These are phyloP conservation scores for Mus caroli DNA, from an alignment of 2,797 vertebrate species.

Conservation along the genomic window DNA sequence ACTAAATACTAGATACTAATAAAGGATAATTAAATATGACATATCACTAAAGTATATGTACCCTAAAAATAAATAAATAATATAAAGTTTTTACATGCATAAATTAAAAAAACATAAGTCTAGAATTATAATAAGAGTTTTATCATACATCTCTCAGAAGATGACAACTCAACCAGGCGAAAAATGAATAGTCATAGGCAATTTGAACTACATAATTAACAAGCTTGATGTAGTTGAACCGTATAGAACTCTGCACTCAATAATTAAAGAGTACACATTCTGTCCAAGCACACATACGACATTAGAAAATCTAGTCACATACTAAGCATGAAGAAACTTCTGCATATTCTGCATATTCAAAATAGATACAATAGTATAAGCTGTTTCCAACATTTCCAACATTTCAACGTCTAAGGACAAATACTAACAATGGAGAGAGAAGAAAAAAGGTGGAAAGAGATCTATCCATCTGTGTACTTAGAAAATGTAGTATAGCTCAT, in stretches of 20 bases:
- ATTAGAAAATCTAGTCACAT: constrained; percentile 43
- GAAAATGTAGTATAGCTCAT: constrained; percentile 27
- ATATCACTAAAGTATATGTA: background rate
- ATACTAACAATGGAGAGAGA: background rate
- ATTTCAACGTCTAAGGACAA: constrained; percentile 1
- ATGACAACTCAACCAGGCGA: constrained; percentile 46
- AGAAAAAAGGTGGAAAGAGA: background rate
- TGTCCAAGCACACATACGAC: background rate
- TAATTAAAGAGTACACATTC: constrained; percentile 43
- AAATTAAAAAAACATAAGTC: constrained; percentile 27
- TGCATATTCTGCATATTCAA: constrained; percentile 16
- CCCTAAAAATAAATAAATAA: background rate
- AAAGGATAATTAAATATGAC: constrained; percentile 23
- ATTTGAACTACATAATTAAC: constrained; percentile 63
- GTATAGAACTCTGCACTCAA: background rate
- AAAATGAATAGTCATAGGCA: constrained; percentile 57
- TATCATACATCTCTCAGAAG: constrained; percentile 40
- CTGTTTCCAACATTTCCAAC: constrained; percentile 12
- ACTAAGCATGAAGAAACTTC: background rate
- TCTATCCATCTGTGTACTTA: background rate
- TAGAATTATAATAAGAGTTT: constrained; percentile 17
- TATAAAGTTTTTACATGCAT: constrained; percentile 25
- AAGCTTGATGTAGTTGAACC: constrained; percentile 56
- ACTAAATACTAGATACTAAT: background rate
- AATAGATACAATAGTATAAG: constrained; percentile 1